Evolutionary conservation across 2,113 vertebrate species (phyloP).

Genomic region (Phaethon lepturus): DNA sequence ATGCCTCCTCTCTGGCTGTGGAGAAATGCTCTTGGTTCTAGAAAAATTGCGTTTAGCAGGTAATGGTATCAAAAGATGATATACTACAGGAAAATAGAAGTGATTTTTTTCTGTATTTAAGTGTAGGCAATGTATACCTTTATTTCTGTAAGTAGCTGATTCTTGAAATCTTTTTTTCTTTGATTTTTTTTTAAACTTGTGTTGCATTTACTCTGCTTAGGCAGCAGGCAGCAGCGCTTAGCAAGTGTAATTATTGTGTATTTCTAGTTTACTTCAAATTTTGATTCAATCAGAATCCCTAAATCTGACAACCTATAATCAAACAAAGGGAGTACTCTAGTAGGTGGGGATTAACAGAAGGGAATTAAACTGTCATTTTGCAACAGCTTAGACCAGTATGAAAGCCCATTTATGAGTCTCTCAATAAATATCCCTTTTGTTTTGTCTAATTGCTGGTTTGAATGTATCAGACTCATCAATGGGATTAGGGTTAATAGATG

Average conservation of each 20-base stretch:
- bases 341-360: constrained; percentile 78
- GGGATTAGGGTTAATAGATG: constrained; percentile 90
- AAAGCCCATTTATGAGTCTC: constrained; percentile 82
- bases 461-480: constrained; percentile 87
- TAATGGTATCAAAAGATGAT: background rate
- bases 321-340: constrained; percentile 78
- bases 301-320: constrained; percentile 84
- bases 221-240: constrained; percentile 57
- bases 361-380: constrained; percentile 82
- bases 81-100: background rate
- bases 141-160: background rate
- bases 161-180: constrained; percentile 35
- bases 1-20: background rate
- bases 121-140: background rate
- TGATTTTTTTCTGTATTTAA: background rate
- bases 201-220: constrained; percentile 58
- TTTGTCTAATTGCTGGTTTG: constrained; percentile 88
- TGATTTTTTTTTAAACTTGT: background rate
- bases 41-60: background rate
- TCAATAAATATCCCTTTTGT: constrained; percentile 88
- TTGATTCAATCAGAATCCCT: constrained; percentile 78
- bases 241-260: constrained; percentile 77
- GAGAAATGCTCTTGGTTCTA: background rate
- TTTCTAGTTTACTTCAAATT: constrained; percentile 79
- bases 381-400: constrained; percentile 79